Conservation (phyloP, 2,888 invertebrate genomes). For the Saturnia pavonia region DNA sequence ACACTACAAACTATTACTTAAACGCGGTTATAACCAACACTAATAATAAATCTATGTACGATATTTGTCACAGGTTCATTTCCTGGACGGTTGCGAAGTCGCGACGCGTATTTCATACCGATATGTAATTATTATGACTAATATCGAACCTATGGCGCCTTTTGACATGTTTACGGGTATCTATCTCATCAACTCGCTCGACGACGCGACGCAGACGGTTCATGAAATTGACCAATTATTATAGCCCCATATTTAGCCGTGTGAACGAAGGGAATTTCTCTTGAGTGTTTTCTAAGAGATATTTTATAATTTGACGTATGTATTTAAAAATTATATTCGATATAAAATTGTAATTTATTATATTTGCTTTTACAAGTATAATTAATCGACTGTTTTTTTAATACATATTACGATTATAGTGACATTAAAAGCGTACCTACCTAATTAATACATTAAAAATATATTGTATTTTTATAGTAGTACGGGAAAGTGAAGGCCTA, state of each 20-base stretch:
- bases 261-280: not conserved
- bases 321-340: too few relatives aligned
- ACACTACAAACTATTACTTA: too few relatives aligned
- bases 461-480: too few relatives aligned
- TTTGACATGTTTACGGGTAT: conserved; percentile 51
- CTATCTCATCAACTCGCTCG: conserved; percentile 33
- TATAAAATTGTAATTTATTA: not conserved
- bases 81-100: not conserved
- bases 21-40: not conserved
- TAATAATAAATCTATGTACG: not conserved
- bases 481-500: too few relatives aligned
- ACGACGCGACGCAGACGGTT: conserved; percentile 42
- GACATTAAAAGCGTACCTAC: too few relatives aligned
- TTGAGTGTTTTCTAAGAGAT: not conserved
- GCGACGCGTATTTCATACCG: conserved; percentile 25
- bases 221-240: conserved; percentile 53
- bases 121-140: conserved; percentile 53
- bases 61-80: conserved; percentile 9
- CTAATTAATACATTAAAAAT: too few relatives aligned
- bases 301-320: not conserved
- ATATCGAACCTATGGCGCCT: conserved; percentile 46
- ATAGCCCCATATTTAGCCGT: not conserved
- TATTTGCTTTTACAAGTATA: too few relatives aligned
- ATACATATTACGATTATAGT: too few relatives aligned
- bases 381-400: too few relatives aligned